Evolutionary conservation across 35 echinoderm and acorn worm genomes (phyloP), one percentile per base, ranked within the genome.

Genomic region (Ophiothrix spiculata): DNA sequence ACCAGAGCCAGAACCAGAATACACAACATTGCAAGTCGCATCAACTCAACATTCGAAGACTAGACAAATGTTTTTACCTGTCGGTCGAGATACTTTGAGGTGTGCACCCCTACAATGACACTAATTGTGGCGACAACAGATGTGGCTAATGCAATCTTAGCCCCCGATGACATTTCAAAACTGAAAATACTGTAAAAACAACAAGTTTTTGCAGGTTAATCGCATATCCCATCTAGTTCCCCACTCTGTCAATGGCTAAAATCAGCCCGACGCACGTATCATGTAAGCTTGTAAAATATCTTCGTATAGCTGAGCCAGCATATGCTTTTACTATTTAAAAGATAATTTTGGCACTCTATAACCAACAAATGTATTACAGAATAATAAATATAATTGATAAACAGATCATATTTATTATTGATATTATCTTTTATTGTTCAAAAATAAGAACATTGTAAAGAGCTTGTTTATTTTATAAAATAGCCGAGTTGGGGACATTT

Each of bases 111-210:
- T 46, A 63, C 36, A 42, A 89, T 93, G 29, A 93, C 89, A 16
- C 81, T 82, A 56, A 56, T 82, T 75, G 92, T 73, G 33, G 79
- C 84, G 32, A 93, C 76, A 33, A 93, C 40, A 28, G 92, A 93
- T 31, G 85, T 31, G 29, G 81, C 77, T 41, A 93, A 35, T 15
- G 92, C 84, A 74, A 93, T 83, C 74, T 89, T 93, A 11, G 92
- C 85, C 75, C 81, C 87, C 54, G 92, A 89, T 19, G 92, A 93
- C 92, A 93, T 93, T 46, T 86, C 75, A 14, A 38, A 4, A n/a
- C 38, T 35, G 40, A 39, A 35, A 38, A 39, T 29, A 80, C 36
- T 69, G 0, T 15, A 31, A 8, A 39, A 3, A 0, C 38, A 37
- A 10, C 21, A 0, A 36, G 25, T 31, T 75, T 0, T 32, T 25